Conservation (phyloP, 2,797 vertebrate species). For the Meda fulgida region DNA sequence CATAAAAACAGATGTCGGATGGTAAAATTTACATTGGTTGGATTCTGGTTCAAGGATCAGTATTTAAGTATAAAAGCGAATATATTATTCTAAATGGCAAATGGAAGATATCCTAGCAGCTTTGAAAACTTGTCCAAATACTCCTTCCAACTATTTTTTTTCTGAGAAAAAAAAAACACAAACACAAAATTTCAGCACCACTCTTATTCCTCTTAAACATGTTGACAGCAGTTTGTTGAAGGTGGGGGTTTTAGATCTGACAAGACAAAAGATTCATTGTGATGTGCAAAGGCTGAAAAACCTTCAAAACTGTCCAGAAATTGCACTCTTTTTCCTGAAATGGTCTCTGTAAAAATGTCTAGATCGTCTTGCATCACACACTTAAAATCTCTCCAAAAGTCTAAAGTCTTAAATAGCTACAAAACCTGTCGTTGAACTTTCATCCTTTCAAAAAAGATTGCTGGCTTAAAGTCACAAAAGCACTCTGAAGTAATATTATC, state of each 20-base stretch:
- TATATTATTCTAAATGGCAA: background rate
- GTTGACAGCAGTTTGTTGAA: constrained; percentile 25
- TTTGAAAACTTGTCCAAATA: background rate
- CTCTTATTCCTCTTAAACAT: constrained; percentile 4
- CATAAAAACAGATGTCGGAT: constrained; percentile 19
- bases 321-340: constrained; percentile 21
- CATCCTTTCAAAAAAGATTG: constrained; percentile 25
- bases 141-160: background rate
- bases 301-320: constrained; percentile 27
- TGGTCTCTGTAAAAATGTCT: constrained; percentile 10
- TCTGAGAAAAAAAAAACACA: background rate
- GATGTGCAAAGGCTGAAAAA: constrained; percentile 7
- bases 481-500: constrained; percentile 15
- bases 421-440: constrained; percentile 1
- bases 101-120: background rate
- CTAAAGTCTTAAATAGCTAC: constrained; percentile 26
- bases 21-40: background rate
- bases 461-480: constrained; percentile 18
- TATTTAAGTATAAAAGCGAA: background rate
- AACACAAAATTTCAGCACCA: background rate
- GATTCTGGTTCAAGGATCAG: background rate
- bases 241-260: constrained; percentile 1
- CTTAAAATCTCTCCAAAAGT: constrained; percentile 22
- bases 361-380: constrained; percentile 18
- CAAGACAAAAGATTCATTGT: constrained; percentile 21